Conservation (phyloP, 2,113 vertebrate genomes). For the Merops nubicus region DNA sequence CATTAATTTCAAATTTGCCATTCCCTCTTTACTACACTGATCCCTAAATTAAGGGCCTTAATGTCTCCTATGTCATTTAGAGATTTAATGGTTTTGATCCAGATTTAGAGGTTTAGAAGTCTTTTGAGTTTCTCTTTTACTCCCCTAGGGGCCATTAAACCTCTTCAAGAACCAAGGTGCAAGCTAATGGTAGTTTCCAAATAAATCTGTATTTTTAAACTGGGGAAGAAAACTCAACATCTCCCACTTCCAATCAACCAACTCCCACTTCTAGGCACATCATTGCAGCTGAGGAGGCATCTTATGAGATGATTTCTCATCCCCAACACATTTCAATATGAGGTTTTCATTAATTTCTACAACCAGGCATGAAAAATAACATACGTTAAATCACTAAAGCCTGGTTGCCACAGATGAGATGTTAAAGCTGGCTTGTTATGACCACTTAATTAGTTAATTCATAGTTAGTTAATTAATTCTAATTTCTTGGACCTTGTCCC, state of each 20-base stretch:
- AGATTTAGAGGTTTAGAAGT: conserved; percentile 3
- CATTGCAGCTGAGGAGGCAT: background rate
- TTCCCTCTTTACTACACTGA: conserved; percentile 67
- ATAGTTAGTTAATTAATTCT: too few species aligned
- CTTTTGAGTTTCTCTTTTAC: background rate
- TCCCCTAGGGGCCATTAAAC: background rate
- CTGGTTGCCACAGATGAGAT: rapidly evolving
- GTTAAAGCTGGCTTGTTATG: background rate
- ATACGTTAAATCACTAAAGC: background rate
- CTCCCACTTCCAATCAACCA: background rate
- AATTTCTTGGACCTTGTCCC: background rate
- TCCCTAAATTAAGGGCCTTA: conserved; percentile 58
- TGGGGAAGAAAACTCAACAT: background rate
- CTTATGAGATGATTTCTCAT: background rate
- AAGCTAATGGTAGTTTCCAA: background rate
- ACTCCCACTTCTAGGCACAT: background rate
- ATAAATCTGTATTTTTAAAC: background rate
- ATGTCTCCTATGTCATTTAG: conserved; percentile 22
- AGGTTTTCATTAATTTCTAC: background rate
- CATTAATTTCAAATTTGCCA: conserved; percentile 77
- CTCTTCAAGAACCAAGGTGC: background rate
- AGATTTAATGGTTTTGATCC: conserved; percentile 52
- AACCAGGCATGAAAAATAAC: background rate
- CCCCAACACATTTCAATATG: background rate
- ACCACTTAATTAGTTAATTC: too few species aligned